Percentiles rank a stretch among this genome's conserved stretches.
phyloP scores from a whole-genome alignment of 1,140 invertebrate genomes.

The Drosophila mauritiana region DNA sequence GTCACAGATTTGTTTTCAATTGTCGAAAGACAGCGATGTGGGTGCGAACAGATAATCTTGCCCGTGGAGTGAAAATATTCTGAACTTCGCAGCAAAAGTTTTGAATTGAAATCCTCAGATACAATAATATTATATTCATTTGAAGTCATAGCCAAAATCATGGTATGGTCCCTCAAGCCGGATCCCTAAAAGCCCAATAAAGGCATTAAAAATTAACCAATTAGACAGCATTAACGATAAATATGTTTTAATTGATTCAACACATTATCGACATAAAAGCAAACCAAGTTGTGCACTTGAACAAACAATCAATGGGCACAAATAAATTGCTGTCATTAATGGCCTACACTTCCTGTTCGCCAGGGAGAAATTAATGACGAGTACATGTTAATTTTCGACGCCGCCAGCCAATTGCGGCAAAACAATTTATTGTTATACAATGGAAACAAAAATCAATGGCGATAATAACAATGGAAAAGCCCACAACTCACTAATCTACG shows the following conservation, averaged over 20 bases:
- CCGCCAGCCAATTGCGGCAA: constrained; percentile 35
- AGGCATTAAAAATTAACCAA: not conserved
- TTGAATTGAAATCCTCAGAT: no score
- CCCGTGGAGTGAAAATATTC: no score
- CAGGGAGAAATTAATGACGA: constrained; percentile 28
- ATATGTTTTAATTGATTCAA: constrained; percentile 33
- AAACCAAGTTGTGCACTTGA: constrained; percentile 20
- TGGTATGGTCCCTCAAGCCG: no score
- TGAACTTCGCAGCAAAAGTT: not conserved
- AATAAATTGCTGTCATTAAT: constrained; percentile 75
- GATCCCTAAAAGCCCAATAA: not conserved
- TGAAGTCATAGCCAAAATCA: no score
- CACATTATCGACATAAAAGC: constrained; percentile 27
- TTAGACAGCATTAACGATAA: constrained; percentile 21
- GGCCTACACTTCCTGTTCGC: constrained; percentile 43
- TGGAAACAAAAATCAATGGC: constrained; percentile 50
- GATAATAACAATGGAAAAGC: constrained; percentile 29
- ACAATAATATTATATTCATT: no score
- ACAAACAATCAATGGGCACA: constrained; percentile 62
- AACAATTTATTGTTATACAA: constrained; percentile 74
- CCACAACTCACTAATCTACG: constrained; percentile 4
- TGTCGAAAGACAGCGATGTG: constrained; percentile 24
- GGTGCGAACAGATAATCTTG: not conserved
- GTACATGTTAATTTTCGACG: constrained; percentile 73
- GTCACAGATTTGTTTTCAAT: constrained; percentile 48